Base-by-base conservation (phyloP, 2,113 vertebrate genomes). In the Holacanthus passer region DNA sequence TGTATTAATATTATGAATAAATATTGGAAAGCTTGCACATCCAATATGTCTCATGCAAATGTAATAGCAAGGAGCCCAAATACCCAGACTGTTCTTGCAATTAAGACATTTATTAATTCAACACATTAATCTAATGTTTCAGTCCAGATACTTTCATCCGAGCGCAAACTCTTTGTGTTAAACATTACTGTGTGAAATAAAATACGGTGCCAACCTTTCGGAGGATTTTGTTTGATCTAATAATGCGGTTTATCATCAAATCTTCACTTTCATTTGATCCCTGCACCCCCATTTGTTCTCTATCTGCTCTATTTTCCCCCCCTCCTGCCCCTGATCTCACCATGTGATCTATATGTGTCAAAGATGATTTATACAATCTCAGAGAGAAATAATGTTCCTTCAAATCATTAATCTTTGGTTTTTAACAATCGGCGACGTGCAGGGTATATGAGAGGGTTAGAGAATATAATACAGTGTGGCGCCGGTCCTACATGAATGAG, bases 321-420 rank as follows among this genome's bases (percentile, higher is more conserved):
- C 58, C 37, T 20, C 29, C 9, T 37, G 55, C 41, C 68, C 53
- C 63, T 31, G 11, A 84, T 88, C 77, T 50, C 55, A 24, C 64
- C 32, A 16, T 70, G 78, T 84, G 82, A 89, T 91, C 87, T 80
- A 76, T 76, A 88, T 14, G 45, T 83, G 86, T 86, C 91, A 83
- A 56, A 80, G 53, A 82, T 89, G 87, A 92, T 91, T 89, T 79
- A 83, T 77, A 66, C 70, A 82, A 77, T 68, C 79, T 73, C 27
- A 31, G 24, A 22, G 50, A 83, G 79, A 86, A 89, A 82, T 89
- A 85, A 88, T 72, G 64, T 73, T 74, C 83, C 66, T 55, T 69
- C 81, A 67, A 77, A 88, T 89, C 81, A 77, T 89, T 91, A 77
- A 93, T 90, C 88, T 84, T 73, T 47, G 64, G 58, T 79, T 88